Percentiles rank a stretch among this genome's conserved stretches.
phyloP scores from a whole-genome alignment of 2,888 invertebrate genomes.

The Nipponacmea schrenckii region DNA sequence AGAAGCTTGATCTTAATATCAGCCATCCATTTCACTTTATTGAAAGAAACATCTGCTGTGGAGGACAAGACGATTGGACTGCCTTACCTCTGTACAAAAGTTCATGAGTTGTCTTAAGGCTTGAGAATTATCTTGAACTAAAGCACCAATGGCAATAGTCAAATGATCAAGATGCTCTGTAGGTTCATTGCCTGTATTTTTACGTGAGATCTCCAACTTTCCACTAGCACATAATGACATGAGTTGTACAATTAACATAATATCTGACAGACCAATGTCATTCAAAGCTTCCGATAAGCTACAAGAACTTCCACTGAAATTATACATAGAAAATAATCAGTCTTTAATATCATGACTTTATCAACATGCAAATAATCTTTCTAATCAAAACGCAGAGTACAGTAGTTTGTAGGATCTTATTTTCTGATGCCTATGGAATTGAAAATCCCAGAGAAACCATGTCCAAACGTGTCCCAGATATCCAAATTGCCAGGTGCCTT shows the following conservation, averaged over 20 bases:
- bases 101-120: slow-evolving; percentile 73
- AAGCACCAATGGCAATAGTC: slow-evolving; percentile 70
- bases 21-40: too few species aligned
- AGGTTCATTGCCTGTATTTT: slow-evolving; percentile 20
- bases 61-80: background rate
- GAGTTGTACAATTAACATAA: slow-evolving; percentile 73
- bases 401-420: too few species aligned
- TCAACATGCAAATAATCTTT: too few species aligned
- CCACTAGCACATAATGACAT: slow-evolving; percentile 75
- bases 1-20: background rate
- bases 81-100: slow-evolving; percentile 72
- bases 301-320: slow-evolving; percentile 68
- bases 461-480: too few species aligned
- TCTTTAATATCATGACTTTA: background rate
- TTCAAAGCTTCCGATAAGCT: slow-evolving; percentile 69
- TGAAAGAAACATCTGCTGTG: too few species aligned
- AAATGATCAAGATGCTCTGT: slow-evolving; percentile 53
- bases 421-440: too few species aligned
- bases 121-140: slow-evolving; percentile 72
- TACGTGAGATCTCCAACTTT: slow-evolving; percentile 68
- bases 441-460: too few species aligned
- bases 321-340: background rate
- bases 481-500: too few species aligned
- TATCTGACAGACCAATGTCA: slow-evolving; percentile 72
- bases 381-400: too few species aligned